Percentiles rank a stretch among this genome's conserved stretches.
These are phyloP conservation scores for Lichenostomus cassidix DNA, from an alignment of 2,113 vertebrate genomes.

Conservation along the genomic window DNA sequence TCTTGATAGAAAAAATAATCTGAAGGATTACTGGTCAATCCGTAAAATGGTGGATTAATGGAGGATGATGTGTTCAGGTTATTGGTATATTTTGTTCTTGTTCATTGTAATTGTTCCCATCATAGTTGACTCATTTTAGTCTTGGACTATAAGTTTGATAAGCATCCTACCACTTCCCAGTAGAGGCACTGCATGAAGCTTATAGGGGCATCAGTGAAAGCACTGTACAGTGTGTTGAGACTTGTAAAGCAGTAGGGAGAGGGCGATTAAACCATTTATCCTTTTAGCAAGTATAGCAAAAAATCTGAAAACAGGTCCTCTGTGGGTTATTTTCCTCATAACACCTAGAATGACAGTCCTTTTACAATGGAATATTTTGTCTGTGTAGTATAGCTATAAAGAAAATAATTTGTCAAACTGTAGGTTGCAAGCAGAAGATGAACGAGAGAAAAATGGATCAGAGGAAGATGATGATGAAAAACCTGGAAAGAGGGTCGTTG, in stretches of 20 bases:
- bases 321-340: not conserved
- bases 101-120: not conserved
- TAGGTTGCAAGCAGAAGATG: slow-evolving; percentile 91
- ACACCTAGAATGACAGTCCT: not conserved
- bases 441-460: slow-evolving; percentile 90
- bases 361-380: not conserved
- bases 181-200: not conserved
- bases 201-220: not conserved
- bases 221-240: not conserved
- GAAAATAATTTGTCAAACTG: not conserved
- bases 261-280: not conserved
- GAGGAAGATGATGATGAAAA: slow-evolving; percentile 98
- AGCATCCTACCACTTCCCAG: not conserved
- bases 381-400: not conserved
- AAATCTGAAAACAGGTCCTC: not conserved
- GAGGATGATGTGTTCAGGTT: not conserved
- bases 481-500: slow-evolving; percentile 93
- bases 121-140: not conserved
- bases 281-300: not conserved
- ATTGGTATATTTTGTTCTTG: not conserved
- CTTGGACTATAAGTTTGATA: not conserved
- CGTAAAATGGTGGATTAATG: not conserved
- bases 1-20: not conserved
- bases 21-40: not conserved
- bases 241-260: not conserved